A percentile compares a stretch with the other conserved stretches of the same genome.
Conservation (phyloP, 2,888 invertebrate species). For the Coecobrya sp. region DNA sequence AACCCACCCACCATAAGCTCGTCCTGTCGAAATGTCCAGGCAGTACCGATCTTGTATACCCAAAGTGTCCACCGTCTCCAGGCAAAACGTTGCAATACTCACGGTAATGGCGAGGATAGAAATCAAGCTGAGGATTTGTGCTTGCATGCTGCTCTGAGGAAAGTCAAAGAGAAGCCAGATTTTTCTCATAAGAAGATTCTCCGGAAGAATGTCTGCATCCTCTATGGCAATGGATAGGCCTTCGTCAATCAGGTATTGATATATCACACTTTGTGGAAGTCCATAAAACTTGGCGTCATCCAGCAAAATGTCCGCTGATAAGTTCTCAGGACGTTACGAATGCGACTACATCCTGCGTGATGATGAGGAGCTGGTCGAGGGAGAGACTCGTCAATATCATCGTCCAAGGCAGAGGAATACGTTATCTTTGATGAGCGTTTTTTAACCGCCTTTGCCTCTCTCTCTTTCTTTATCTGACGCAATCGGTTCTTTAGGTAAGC, state of each 20-base stretch:
- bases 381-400: neutral
- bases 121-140: slow-evolving; percentile 89
- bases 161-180: slow-evolving; percentile 90
- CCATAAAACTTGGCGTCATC: slow-evolving; percentile 80
- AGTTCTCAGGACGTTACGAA: slow-evolving; percentile 72
- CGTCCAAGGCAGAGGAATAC: neutral
- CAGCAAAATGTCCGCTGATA: slow-evolving; percentile 72
- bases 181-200: slow-evolving; percentile 88
- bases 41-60: slow-evolving; percentile 81
- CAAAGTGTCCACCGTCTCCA: slow-evolving; percentile 88
- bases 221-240: neutral
- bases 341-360: slow-evolving; percentile 60
- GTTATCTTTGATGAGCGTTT: neutral
- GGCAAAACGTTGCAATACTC: slow-evolving; percentile 89
- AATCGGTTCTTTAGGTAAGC: neutral
- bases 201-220: slow-evolving; percentile 87
- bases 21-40: slow-evolving; percentile 87
- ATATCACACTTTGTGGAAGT: slow-evolving; percentile 45
- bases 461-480: neutral
- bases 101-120: slow-evolving; percentile 89
- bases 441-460: neutral
- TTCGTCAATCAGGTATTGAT: slow-evolving; percentile 61
- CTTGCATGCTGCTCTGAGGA: slow-evolving; percentile 89
- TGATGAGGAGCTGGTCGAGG: slow-evolving; percentile 66
- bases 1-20: slow-evolving; percentile 85